Evolutionary conservation across 2,888 invertebrate genomes (phyloP).

Genomic region (Euproctis similis): DNA sequence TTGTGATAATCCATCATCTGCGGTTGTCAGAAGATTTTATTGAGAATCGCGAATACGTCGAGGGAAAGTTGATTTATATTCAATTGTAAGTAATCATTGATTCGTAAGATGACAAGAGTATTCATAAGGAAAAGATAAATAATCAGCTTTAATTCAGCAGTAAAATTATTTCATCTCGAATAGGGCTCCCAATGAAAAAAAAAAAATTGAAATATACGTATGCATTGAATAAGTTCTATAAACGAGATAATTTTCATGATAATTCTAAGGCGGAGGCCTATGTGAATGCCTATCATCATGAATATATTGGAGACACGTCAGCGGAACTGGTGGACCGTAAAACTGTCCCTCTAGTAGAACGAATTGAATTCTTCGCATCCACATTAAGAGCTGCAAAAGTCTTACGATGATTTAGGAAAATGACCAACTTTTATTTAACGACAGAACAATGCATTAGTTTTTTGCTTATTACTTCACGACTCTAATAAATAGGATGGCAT

Average conservation of each 20-base stretch:
- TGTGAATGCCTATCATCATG: conserved; percentile 27
- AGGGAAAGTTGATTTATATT: conserved; percentile 20
- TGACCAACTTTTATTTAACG: conserved; percentile 20
- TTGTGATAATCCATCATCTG: conserved; percentile 30
- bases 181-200: conserved; percentile 14
- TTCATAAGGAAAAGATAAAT: too few species aligned
- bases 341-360: conserved; percentile 38
- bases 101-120: conserved; percentile 13
- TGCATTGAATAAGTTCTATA: conserved; percentile 21
- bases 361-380: conserved; percentile 38
- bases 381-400: conserved; percentile 24
- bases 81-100: conserved; percentile 18
- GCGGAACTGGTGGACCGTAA: conserved; percentile 30
- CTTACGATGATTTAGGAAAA: conserved; percentile 24
- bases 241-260: conserved; percentile 38
- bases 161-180: conserved; percentile 5
- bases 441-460: too few species aligned
- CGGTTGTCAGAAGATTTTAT: conserved; percentile 23
- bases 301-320: conserved; percentile 32
- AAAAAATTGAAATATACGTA: conserved; percentile 16
- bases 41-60: conserved; percentile 13
- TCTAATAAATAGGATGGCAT: too few species aligned
- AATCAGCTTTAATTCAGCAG: conserved; percentile 15
- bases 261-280: conserved; percentile 20
- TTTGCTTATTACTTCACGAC: too few species aligned